Conservation (phyloP, 2,113 vertebrate species). For the Eptatretus burgeri region DNA sequence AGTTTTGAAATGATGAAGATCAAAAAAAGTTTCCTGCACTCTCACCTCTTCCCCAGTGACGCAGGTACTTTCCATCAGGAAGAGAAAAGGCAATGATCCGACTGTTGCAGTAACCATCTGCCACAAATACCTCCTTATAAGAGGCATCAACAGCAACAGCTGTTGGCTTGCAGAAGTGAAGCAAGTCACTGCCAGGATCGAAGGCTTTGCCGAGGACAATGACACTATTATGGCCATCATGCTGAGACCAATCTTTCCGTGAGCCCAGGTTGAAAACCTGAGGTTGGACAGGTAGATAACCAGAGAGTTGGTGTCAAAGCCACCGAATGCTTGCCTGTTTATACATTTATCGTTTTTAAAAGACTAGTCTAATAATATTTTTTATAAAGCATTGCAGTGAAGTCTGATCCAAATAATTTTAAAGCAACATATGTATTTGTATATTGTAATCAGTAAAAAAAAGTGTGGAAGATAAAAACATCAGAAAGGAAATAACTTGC, state of each 20-base stretch:
- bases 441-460: no score
- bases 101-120: conserved; percentile 1
- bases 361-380: no score
- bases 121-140: background rate
- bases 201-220: background rate
- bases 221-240: background rate
- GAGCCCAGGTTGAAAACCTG: conserved; percentile 3
- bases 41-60: background rate
- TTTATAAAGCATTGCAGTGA: no score
- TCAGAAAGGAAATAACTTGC: no score
- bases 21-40: background rate
- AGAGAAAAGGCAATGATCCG: background rate
- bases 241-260: background rate
- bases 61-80: background rate
- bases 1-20: background rate
- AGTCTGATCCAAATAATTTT: no score
- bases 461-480: no score
- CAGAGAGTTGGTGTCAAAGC: no score
- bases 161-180: conserved; percentile 1
- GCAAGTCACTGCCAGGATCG: background rate
- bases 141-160: background rate
- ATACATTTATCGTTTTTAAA: no score
- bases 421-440: no score
- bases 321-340: no score
- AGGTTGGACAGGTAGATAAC: background rate